These are phyloP conservation scores for Oryzias celebensis DNA, from an alignment of 2,113 vertebrate genomes.

Conservation along the genomic window DNA sequence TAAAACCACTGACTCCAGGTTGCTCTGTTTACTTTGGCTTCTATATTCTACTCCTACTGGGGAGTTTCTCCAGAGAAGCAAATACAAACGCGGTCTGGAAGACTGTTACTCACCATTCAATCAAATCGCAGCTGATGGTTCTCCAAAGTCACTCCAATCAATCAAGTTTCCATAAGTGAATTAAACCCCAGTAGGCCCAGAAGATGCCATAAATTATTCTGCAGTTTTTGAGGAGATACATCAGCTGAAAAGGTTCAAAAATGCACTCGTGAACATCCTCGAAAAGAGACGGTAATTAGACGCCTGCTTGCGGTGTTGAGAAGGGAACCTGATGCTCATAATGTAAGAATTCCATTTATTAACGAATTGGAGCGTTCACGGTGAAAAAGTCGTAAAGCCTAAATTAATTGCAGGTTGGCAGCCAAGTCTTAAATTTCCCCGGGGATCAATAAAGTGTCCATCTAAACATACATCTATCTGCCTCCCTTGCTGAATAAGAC, in stretches of 20 bases:
- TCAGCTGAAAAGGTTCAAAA: not conserved
- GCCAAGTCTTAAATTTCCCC: conserved; percentile 12
- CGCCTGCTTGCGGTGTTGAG: not conserved
- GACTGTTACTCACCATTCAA: conserved; percentile 64
- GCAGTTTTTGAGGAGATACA: conserved; percentile 22
- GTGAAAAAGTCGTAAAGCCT: conserved; percentile 8
- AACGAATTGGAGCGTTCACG: not conserved
- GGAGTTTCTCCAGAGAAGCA: conserved; percentile 11
- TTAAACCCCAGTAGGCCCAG: conserved; percentile 36
- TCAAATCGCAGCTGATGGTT: conserved; percentile 64
- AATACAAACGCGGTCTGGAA: conserved; percentile 40
- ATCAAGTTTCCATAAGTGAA: conserved; percentile 58
- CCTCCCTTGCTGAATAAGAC: not conserved
- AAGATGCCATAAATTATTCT: conserved; percentile 44
- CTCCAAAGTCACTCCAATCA: conserved; percentile 55
- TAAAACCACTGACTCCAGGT: too few relatives aligned
- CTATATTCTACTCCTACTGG: not conserved
- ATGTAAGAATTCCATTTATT: not conserved
- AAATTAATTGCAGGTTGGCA: conserved; percentile 11
- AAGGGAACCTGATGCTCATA: fast-evolving
- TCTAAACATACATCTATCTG: not conserved
- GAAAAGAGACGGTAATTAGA: not conserved
- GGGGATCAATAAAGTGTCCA: conserved; percentile 2
- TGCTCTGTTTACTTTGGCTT: too few relatives aligned
- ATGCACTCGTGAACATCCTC: not conserved